Evolutionary conservation across 1,140 invertebrate genomes (phyloP), one percentile per base, ranked within the genome.

Genomic region (Zaprionus camerounensis): DNA sequence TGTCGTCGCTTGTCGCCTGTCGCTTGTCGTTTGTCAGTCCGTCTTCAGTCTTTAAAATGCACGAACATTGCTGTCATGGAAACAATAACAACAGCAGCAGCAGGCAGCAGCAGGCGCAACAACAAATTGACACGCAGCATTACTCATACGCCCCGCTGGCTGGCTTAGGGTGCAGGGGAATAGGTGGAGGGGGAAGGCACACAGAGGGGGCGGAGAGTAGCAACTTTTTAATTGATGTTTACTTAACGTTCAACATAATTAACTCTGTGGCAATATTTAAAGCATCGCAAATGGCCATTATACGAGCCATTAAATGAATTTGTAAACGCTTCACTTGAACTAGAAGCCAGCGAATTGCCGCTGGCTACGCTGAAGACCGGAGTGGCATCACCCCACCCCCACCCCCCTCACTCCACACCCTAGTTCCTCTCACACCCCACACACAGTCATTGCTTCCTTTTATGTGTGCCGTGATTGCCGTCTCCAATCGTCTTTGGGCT

Each of bases 211-310:
- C 0, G 12, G 6, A 34, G 12, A 22, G 3, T 34, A 26, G 59
- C 70, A 82, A 76, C 69, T 81, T 90, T 88, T 88, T 90, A 90
- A 88, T 88, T 88, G 81, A 88, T 88, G 85, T 88, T 88, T 80
- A 90, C 81, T 90, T 90, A 90, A 90, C 81, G 85, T 88, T 90
- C 85, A 81, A 76, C 85, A 90, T 88, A 88, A 88, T 88, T 88
- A 90, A 90, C 81, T 90, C 70, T 69, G 78, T 70, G 70, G 75
- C 75, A 87, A 90, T 88, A 81, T 88, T 84, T 81, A 84, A 84
- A 81, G 81, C 78, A 81, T 88, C 85, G 81, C 90, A 85, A 88
- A 88, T 75, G 55, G 68, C 58, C 75, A 88, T 86, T 86, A 86
- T 86, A 85, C 79, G 79, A 80, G 73, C 66, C 76, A 86, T 86